These are phyloP conservation scores for Paedocypris micromegethes DNA, from an alignment of 2,797 vertebrate species.

Conservation along the genomic window DNA sequence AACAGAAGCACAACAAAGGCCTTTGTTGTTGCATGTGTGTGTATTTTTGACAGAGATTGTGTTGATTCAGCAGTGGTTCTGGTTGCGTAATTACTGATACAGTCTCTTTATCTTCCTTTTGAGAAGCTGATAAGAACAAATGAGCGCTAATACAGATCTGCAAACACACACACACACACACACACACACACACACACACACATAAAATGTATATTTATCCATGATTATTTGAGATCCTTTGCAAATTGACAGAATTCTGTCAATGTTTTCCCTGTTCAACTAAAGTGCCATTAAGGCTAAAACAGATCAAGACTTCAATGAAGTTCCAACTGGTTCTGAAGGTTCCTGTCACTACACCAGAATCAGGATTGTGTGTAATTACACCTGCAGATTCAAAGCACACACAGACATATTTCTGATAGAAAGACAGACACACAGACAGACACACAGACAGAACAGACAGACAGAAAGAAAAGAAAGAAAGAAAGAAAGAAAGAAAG, in stretches of 20 bases:
- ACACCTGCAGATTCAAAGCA: too few species aligned
- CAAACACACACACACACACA: conserved; percentile 35
- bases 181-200: conserved; percentile 17
- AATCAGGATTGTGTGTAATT: not conserved
- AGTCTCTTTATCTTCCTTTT: not conserved
- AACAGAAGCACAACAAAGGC: conserved; percentile 19
- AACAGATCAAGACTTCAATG: too few species aligned
- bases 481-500: not conserved
- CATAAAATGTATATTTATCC: not conserved
- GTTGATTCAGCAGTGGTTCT: conserved; percentile 2
- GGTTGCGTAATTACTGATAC: conserved; percentile 7
- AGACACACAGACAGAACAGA: not conserved
- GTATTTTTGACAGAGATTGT: conserved; percentile 13
- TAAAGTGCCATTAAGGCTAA: not conserved
- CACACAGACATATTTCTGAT: not conserved
- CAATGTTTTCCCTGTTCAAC: too few species aligned
- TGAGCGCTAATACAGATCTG: conserved; percentile 14
- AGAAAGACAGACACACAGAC: not conserved
- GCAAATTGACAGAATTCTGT: too few species aligned
- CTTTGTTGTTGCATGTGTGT: conserved; percentile 30
- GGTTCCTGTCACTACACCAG: too few species aligned
- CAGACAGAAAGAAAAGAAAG: not conserved
- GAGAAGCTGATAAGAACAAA: conserved; percentile 11
- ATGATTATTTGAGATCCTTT: too few species aligned
- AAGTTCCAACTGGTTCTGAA: too few species aligned